phyloP scores from a whole-genome alignment of 2,113 vertebrate species.

The human (Homo sapiens) region DNA sequence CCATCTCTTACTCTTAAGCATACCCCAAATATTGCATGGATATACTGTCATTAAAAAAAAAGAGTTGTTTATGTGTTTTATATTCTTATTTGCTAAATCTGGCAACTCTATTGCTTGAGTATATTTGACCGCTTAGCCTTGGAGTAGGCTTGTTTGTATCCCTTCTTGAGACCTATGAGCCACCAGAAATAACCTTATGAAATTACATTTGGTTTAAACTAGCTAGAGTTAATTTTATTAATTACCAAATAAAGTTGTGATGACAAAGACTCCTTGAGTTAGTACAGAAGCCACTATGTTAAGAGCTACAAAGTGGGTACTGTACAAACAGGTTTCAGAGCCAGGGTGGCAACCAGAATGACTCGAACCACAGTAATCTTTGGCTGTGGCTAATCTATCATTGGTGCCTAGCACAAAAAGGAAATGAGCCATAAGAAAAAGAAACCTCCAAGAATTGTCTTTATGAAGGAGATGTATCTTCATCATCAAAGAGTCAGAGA shows the following conservation, averaged over 20 bases:
- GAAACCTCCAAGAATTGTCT: neutral
- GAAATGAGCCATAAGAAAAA: neutral
- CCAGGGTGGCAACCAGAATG: neutral
- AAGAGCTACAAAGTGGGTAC: neutral
- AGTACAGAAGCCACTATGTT: neutral
- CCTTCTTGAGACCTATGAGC: neutral
- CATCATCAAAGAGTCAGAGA: neutral
- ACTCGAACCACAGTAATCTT: neutral
- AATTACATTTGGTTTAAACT: neutral
- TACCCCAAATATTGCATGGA: neutral
- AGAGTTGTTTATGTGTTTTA: neutral
- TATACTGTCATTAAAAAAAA: neutral
- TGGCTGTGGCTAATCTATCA: neutral
- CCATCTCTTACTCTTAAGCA: neutral
- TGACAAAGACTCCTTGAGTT: neutral
- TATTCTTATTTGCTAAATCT: neutral
- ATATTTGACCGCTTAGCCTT: neutral
- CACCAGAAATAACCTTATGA: neutral
- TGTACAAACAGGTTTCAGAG: neutral
- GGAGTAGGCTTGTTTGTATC: neutral
- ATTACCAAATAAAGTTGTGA: neutral
- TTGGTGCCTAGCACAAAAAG: neutral
- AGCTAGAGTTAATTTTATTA: neutral
- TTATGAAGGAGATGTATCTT: neutral
- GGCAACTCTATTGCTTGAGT: neutral